A percentile compares a stretch with the other conserved stretches of the same genome.
These are phyloP conservation scores for Pachyseris speciosa DNA, from an alignment of 64 coral and sea anemone genomes.

Conservation along the genomic window DNA sequence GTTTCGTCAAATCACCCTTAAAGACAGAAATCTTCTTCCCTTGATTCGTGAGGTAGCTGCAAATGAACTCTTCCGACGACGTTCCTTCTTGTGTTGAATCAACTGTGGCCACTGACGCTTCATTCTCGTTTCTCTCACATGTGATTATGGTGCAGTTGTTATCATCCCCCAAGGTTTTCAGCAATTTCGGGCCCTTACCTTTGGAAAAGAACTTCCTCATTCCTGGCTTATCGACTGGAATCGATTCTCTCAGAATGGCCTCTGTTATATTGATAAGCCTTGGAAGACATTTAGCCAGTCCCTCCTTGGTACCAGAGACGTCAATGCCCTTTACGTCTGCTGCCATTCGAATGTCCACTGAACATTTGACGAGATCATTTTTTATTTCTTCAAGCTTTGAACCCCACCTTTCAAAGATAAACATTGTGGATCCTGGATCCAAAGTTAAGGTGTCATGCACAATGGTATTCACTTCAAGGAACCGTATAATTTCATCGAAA, in stretches of 20 bases:
- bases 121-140: not conserved
- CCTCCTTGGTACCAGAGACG: constrained; percentile 40
- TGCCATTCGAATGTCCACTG: not conserved
- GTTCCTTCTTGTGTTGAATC: no score
- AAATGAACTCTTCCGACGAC: not conserved
- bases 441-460: not conserved
- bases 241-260: not conserved
- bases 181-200: not conserved
- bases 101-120: not conserved
- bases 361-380: not conserved
- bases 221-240: constrained; percentile 64
- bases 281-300: not conserved
- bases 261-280: not conserved
- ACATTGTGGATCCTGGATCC: not conserved
- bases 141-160: constrained; percentile 34
- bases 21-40: constrained; percentile 46
- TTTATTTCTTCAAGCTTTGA: constrained; percentile 34
- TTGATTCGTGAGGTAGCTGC: constrained; percentile 41
- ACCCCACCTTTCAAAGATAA: constrained; percentile 32
- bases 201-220: constrained; percentile 64
- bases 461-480: constrained; percentile 62
- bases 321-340: constrained; percentile 30
- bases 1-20: constrained; percentile 58
- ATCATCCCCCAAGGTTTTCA: constrained; percentile 38
- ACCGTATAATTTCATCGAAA: not conserved